phyloP scores from a whole-genome alignment of 2,888 invertebrate genomes.

The Hirtodrosophila confusa region DNA sequence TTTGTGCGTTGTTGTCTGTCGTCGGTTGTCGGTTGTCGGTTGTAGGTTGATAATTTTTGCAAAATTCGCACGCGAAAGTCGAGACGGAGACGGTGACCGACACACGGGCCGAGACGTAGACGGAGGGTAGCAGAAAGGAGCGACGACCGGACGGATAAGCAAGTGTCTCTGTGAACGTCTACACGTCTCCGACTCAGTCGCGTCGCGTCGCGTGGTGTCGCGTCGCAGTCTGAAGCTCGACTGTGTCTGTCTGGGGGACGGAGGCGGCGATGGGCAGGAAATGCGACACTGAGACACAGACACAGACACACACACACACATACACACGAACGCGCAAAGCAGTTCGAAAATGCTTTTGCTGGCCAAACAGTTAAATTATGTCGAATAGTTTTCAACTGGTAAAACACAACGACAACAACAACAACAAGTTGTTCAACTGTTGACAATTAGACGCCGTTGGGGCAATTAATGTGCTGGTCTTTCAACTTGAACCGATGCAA shows the following conservation, averaged over 20 bases:
- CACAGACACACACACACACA: constrained; percentile 2
- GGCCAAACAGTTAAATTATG: constrained; percentile 40
- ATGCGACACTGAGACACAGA: constrained; percentile 27
- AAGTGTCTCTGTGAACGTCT: constrained; percentile 18
- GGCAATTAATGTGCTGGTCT: constrained; percentile 55
- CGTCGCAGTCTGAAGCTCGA: constrained; percentile 33
- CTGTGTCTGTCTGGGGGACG: constrained; percentile 12
- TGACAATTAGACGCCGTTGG: constrained; percentile 54
- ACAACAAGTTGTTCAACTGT: constrained; percentile 41
- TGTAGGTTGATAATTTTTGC: constrained; percentile 31
- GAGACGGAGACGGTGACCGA: background rate
- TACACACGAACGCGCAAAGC: constrained; percentile 6
- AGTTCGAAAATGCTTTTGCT: constrained; percentile 47
- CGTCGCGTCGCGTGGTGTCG: constrained; percentile 9
- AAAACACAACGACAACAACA: constrained; percentile 8
- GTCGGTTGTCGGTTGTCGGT: constrained; percentile 5
- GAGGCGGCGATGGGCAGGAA: constrained; percentile 40
- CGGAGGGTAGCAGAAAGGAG: constrained; percentile 13
- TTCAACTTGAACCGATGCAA: constrained; percentile 52
- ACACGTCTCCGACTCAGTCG: constrained; percentile 1
- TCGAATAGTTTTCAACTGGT: constrained; percentile 34
- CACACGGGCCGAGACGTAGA: background rate
- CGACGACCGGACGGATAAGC: constrained; percentile 37
- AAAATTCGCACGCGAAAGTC: constrained; percentile 20
- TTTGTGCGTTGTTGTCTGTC: constrained; percentile 14